A percentile compares a stretch with the other conserved stretches of the same genome.
Conservation (phyloP, 2,888 invertebrate genomes). For the Perizoma affinitatum region DNA sequence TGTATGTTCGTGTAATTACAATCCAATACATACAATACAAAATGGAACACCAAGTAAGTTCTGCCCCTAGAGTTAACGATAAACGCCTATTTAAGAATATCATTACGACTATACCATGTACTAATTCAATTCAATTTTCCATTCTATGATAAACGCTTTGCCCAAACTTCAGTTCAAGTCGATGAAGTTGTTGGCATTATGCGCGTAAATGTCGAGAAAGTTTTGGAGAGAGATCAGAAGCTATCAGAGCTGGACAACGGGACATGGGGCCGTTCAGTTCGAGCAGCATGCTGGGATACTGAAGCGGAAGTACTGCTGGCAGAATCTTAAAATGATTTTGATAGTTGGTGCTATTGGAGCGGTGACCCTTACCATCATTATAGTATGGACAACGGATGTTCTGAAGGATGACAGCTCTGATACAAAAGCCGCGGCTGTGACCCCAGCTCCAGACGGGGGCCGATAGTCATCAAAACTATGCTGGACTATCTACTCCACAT, state of each 20-base stretch:
- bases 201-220: conserved; percentile 98
- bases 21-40: conserved; percentile 31
- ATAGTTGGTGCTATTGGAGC: conserved; percentile 94
- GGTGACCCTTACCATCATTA: conserved; percentile 92
- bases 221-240: conserved; percentile 97
- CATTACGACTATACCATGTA: too few species aligned
- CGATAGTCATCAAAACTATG: conserved; percentile 51
- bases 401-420: conserved; percentile 40
- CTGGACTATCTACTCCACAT: conserved; percentile 22
- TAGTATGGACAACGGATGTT: conserved; percentile 85
- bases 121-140: too few species aligned
- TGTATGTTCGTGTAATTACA: conserved; percentile 1
- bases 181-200: conserved; percentile 95
- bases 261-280: conserved; percentile 97
- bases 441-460: conserved; percentile 51
- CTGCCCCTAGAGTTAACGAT: conserved; percentile 76
- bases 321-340: conserved; percentile 98
- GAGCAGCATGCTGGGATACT: conserved; percentile 98
- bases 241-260: conserved; percentile 96
- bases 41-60: conserved; percentile 82
- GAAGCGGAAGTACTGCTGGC: conserved; percentile 98
- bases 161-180: conserved; percentile 81
- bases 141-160: conserved; percentile 28
- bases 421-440: conserved; percentile 41
- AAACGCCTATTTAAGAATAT: conserved; percentile 59